Evolutionary conservation across 1,140 invertebrate species (phyloP), one percentile per base, ranked within the genome.

Genomic region (Musca vetustissima): DNA sequence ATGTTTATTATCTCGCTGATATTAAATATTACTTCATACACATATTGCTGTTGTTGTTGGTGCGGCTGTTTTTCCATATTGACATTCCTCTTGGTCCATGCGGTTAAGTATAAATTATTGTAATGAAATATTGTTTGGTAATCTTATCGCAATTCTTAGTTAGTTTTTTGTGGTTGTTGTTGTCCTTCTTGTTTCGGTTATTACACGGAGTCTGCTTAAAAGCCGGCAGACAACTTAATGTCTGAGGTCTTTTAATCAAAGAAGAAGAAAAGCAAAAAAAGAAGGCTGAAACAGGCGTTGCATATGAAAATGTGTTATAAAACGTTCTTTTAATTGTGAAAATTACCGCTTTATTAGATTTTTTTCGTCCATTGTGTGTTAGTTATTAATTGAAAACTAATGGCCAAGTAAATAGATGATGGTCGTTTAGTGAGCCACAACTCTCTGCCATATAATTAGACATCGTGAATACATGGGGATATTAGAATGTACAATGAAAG

Each of bases 1-100:
- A 61, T 61, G 57, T 43, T 61, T 61, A 61, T 61, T 61, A 61
- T 61, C 57, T 61, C 13, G 17, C 36, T 61, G 57, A 61, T 61
- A 61, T 61, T 61, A 61, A 61, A 61, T 61, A 61, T 36, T 43
- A 43, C 36, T 43, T 43, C 36, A 43, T 43, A 43, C 11, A 43
- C 11, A 2, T 13, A 13, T 11, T 61, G 57, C 32, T 59, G 57
- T 61, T 61, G 36, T 43, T 61, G 57, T 36, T 43, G 28, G 13
- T 61, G n/a, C 19, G 11, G 25, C 36, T 25, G 6, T 43, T 43
- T 43, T 7, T 43, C 11, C 1, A 2, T 43, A 1, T 2, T 43
- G 36, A 43, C 36, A 43, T 43, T 43, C 36, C 11, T 43, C 36
- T 43, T 43, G 36, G 36, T 43, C 13, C 9, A 4, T 43, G 19